Conservation (phyloP, 2,797 vertebrate genomes). For the Eremophila alpestris region DNA sequence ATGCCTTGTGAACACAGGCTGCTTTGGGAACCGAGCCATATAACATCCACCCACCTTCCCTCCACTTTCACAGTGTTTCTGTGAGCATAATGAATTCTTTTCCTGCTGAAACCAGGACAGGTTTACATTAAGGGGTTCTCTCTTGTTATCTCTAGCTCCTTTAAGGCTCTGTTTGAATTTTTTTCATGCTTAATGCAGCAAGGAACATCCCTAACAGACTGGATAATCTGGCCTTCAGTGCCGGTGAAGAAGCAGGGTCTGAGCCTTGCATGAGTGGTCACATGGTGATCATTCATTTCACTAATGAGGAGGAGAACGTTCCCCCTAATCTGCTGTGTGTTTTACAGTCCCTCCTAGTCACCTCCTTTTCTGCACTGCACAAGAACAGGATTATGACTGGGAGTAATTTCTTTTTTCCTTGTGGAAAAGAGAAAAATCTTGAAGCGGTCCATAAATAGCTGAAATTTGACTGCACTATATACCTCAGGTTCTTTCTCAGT, state of each 20-base stretch:
- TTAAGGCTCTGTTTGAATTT: not conserved
- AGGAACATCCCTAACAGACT: not conserved
- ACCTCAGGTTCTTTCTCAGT: not conserved
- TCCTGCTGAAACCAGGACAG: not conserved
- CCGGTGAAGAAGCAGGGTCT: not conserved
- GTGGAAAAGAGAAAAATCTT: not conserved
- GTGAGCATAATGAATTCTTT: not conserved
- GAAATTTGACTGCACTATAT: not conserved
- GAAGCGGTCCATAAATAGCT: not conserved
- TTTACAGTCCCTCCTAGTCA: not conserved
- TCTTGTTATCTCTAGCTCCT: not conserved
- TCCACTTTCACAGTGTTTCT: not conserved
- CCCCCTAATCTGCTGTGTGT: not conserved
- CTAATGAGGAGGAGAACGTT: not conserved
- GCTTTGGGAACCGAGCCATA: not conserved
- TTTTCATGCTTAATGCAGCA: not conserved
- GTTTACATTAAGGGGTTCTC: not conserved
- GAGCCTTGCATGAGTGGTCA: not conserved
- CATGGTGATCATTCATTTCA: not conserved
- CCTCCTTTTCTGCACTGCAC: not conserved
- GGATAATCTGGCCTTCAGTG: not conserved
- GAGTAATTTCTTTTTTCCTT: not conserved
- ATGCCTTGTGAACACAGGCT: not conserved
- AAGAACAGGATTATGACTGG: not conserved
- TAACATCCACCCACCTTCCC: not conserved